phyloP scores from a whole-genome alignment of 2,888 invertebrate genomes.

The Pyrocoelia pectoralis region DNA sequence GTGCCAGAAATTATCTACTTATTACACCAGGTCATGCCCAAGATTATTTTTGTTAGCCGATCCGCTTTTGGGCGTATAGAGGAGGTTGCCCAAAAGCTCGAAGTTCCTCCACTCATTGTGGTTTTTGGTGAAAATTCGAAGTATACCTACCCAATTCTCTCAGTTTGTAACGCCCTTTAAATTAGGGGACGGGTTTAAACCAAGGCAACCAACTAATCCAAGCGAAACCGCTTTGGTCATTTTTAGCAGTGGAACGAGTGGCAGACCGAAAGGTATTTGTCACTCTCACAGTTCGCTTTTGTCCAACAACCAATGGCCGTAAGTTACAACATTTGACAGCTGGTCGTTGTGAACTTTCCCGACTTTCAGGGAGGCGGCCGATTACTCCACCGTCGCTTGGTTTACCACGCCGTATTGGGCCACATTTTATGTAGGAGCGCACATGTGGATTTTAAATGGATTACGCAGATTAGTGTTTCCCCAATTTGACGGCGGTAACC shows the following conservation, averaged over 20 bases:
- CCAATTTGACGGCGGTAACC: neutral
- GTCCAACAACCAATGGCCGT: neutral
- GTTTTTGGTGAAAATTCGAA: neutral
- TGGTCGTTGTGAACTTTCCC: neutral
- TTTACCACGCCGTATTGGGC: neutral
- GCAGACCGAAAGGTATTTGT: constrained; percentile 41
- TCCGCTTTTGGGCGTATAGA: neutral
- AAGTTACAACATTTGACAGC: neutral
- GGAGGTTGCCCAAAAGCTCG: neutral
- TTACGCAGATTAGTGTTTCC: neutral
- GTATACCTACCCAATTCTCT: neutral
- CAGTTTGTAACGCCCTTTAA: neutral
- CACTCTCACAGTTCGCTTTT: neutral
- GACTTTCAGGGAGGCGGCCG: neutral
- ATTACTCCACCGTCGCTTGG: neutral
- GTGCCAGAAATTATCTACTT: neutral
- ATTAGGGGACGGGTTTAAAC: neutral
- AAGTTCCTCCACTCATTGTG: neutral
- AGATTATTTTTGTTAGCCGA: constrained; percentile 2
- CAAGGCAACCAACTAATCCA: neutral
- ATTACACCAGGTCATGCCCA: neutral
- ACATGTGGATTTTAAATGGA: neutral
- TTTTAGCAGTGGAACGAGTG: constrained; percentile 37
- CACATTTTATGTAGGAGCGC: constrained; percentile 14
- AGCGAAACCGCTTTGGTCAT: constrained; percentile 14